Percentiles rank a stretch among this genome's conserved stretches.
phyloP scores from a whole-genome alignment of 2,797 vertebrate genomes.

The Huso huso region DNA sequence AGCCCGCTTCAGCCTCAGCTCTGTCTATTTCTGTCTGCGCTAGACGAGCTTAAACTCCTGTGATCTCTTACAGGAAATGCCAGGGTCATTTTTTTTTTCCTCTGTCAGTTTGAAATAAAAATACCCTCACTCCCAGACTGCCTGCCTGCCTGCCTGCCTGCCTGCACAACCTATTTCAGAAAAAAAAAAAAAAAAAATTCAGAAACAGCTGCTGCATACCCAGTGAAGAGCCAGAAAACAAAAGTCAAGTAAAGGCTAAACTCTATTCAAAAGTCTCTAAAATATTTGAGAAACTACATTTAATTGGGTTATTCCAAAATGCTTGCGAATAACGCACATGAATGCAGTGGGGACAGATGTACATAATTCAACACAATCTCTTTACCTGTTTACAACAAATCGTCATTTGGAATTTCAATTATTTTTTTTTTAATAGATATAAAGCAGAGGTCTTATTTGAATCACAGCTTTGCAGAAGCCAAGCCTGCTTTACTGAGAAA shows the following conservation, averaged over 20 bases:
- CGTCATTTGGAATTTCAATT: no score
- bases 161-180: not conserved
- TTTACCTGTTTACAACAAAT: no score
- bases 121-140: not conserved
- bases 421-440: conserved; percentile 44
- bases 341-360: no score
- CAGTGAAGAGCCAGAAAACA: no score
- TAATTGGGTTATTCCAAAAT: no score
- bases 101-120: conserved; percentile 8
- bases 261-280: no score
- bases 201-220: no score
- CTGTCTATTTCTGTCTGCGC: conserved; percentile 43
- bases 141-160: not conserved
- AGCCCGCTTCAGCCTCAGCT: conserved; percentile 27
- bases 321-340: no score
- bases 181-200: not conserved
- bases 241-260: no score
- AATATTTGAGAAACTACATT: no score
- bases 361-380: no score
- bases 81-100: conserved; percentile 1
- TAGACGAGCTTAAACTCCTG: conserved; percentile 19
- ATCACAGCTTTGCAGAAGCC: conserved; percentile 71
- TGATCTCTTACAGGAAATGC: conserved; percentile 20
- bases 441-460: conserved; percentile 63
- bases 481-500: conserved; percentile 50